A percentile compares a stretch with the other conserved stretches of the same genome.
phyloP scores from a whole-genome alignment of 1,140 invertebrate species.

The Dufourea novaeangliae region DNA sequence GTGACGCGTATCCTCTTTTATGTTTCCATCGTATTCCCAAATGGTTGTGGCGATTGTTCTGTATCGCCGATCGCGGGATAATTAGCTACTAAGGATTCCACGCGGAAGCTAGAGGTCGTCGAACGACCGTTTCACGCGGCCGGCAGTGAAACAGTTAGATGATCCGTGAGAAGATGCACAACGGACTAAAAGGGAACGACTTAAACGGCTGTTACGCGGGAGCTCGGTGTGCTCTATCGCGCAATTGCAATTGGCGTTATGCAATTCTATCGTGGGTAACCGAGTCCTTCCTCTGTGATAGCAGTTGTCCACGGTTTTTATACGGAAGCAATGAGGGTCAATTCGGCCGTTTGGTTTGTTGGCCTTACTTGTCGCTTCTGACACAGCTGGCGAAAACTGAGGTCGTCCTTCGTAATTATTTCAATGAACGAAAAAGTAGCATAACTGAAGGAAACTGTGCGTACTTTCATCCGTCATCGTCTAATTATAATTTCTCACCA shows the following conservation, averaged over 20 bases:
- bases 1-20: not conserved
- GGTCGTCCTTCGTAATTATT: slow-evolving; percentile 15
- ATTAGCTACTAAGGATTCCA: not conserved
- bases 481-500: too few species aligned
- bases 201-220: slow-evolving; percentile 6
- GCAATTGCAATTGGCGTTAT: not conserved
- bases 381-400: slow-evolving; percentile 3
- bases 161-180: slow-evolving; percentile 29
- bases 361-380: not conserved
- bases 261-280: not conserved
- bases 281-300: not conserved
- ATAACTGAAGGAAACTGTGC: too few species aligned
- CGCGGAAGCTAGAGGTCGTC: slow-evolving; percentile 17
- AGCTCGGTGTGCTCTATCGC: not conserved
- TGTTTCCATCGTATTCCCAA: not conserved
- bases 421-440: not conserved
- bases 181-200: slow-evolving; percentile 14
- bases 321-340: slow-evolving; percentile 32
- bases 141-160: not conserved
- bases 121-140: slow-evolving; percentile 4
- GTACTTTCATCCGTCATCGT: too few species aligned
- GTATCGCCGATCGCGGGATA: not conserved
- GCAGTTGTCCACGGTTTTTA: not conserved
- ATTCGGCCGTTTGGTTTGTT: slow-evolving; percentile 23
- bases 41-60: not conserved